Percentiles rank a stretch among this genome's conserved stretches.
Conservation (phyloP, 2,888 invertebrate species). For the Amphiduros pacificus region DNA sequence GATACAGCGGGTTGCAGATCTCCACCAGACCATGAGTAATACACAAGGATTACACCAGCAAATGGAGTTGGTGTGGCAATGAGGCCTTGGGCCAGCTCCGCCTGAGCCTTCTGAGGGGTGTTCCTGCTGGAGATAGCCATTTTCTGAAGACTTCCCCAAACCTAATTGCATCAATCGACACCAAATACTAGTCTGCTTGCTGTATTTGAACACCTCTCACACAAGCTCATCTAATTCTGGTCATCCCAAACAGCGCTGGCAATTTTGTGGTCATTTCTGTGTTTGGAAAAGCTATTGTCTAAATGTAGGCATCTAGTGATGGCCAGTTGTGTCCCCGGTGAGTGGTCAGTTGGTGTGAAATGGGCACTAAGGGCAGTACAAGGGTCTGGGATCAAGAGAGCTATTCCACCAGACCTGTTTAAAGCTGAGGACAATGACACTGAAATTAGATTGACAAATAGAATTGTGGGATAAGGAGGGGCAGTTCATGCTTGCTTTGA, state of each 20-base stretch:
- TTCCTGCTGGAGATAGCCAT: neutral
- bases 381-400: no score
- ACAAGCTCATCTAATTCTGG: neutral
- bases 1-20: no score
- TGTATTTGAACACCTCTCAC: neutral
- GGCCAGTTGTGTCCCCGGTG: no score
- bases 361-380: no score
- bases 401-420: no score
- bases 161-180: constrained; percentile 1
- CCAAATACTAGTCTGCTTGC: neutral
- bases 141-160: neutral
- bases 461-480: constrained; percentile 1
- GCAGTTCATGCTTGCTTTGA: neutral
- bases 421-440: no score
- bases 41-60: neutral
- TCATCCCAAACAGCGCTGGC: no score
- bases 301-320: no score
- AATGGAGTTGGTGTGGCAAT: neutral
- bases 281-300: no score
- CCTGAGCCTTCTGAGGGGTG: neutral
- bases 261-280: no score
- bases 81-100: neutral
- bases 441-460: constrained; percentile 8
- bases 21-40: neutral
- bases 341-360: no score